A percentile compares a stretch with the other conserved stretches of the same genome.
Conservation (phyloP, 2,888 invertebrate species). For the Nomada hirtipes region DNA sequence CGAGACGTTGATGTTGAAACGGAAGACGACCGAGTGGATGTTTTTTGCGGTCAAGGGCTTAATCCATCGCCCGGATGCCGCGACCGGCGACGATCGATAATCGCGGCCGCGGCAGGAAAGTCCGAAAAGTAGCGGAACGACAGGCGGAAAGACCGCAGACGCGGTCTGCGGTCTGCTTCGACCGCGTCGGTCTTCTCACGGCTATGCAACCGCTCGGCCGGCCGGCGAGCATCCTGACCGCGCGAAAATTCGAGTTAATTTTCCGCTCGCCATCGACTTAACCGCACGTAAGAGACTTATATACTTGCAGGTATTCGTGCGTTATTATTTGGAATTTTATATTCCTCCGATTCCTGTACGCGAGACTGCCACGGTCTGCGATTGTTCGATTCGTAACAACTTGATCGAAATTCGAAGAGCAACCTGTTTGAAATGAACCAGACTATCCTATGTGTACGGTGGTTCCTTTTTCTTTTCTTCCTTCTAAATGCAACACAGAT, state of each 20-base stretch:
- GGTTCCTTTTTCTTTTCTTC: too few species aligned
- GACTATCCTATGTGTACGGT: too few species aligned
- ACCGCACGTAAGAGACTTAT: conserved; percentile 15
- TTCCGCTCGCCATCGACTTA: conserved; percentile 19
- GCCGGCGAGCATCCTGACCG: conserved; percentile 50
- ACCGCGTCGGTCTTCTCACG: conserved; percentile 62
- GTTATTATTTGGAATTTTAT: background rate
- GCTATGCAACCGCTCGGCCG: conserved; percentile 43
- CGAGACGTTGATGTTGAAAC: conserved; percentile 34
- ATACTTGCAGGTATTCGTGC: background rate
- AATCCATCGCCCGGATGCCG: conserved; percentile 66
- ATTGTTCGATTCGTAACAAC: too few species aligned
- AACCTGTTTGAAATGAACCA: too few species aligned
- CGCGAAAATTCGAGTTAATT: conserved; percentile 67
- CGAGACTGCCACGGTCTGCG: too few species aligned
- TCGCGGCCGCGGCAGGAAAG: conserved; percentile 59
- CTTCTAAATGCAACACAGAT: too few species aligned
- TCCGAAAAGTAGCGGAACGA: conserved; percentile 70
- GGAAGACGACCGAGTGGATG: conserved; percentile 41
- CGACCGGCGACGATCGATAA: conserved; percentile 68
- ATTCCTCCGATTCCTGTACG: too few species aligned
- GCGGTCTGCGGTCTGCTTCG: conserved; percentile 73
- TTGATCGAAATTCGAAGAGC: too few species aligned
- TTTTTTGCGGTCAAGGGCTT: conserved; percentile 61
- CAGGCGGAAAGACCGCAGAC: conserved; percentile 76